A percentile compares a stretch with the other conserved stretches of the same genome.
Evolutionary conservation across 2,113 vertebrate genomes (phyloP).

Genomic region (Isichthys henryi): DNA sequence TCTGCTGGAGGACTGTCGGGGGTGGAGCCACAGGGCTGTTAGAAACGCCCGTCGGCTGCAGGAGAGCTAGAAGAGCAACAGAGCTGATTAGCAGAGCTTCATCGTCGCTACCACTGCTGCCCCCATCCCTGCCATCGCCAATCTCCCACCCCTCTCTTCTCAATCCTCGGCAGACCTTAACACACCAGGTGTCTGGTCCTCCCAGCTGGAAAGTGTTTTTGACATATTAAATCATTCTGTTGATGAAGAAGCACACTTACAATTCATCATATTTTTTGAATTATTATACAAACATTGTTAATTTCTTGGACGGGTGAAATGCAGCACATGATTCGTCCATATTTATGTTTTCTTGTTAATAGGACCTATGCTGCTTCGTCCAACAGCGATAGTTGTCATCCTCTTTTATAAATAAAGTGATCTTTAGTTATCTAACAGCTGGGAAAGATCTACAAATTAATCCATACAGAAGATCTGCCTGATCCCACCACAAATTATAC

Average conservation of each 20-base stretch:
- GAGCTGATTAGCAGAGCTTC: constrained; percentile 9
- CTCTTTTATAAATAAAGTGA: background rate
- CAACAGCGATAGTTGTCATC: background rate
- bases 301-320: constrained; percentile 39
- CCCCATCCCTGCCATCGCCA: background rate
- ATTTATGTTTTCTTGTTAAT: constrained; percentile 39
- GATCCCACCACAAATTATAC: background rate
- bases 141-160: background rate
- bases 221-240: background rate
- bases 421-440: background rate
- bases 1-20: constrained; percentile 24
- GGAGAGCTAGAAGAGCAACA: constrained; percentile 12
- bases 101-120: background rate
- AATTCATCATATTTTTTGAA: background rate
- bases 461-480: background rate
- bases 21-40: background rate
- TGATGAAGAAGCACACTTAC: background rate
- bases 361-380: constrained; percentile 31
- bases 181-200: background rate
- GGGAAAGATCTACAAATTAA: background rate
- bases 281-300: constrained; percentile 11
- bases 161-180: background rate
- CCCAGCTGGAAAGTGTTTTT: background rate
- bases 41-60: background rate
- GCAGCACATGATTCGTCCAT: constrained; percentile 49